Evolutionary conservation across 2,797 vertebrate species (phyloP), one percentile per base, ranked within the genome.

Genomic region (Etheostoma perlongum): DNA sequence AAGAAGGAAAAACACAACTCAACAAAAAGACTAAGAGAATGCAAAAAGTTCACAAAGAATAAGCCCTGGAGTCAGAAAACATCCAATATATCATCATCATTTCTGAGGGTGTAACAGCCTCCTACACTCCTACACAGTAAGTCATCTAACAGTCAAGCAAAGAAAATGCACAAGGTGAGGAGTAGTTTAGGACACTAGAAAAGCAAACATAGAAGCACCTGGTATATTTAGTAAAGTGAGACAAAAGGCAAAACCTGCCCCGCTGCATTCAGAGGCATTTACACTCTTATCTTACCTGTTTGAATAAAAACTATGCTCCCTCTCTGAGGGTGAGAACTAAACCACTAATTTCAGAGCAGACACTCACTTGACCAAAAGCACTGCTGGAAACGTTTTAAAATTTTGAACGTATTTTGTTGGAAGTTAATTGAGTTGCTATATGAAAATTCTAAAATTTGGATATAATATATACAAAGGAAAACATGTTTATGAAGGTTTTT

Each of bases 241-340:
- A 89, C 82, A 86, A 88, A 85, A 72, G 83, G 72, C 75, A 87
- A 69, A 95, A 95, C 95, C 92, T 81, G 95, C 87, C 85, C 57
- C 10, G 60, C 93, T 64, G 85, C 94, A 95, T 95, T 95, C 93
- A 95, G 46, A 76, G 11, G 40, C 76, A 65, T 83, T 77, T 68
- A 62, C 65, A 18, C 67, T 53, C 61, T 91, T 90, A 91, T 91
- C 86, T 88, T 51, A 6, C 65, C 60, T 81, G 72, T 85, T 72
- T 80, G 51, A 72, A 82, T 73, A 78, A 84, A 88, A 83, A 68
- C 74, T 80, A 77, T 72, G 75, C 42, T 67, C 52, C 46, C 27
- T 65, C 16, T 78, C 65, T 65, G 53, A 81, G 70, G 78, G 79
- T 21, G 62, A 83, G 60, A 75, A 58, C 58, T 53, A 33, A 65